These are phyloP conservation scores for Leucophenga maculata DNA, from an alignment of 2,888 invertebrate genomes.

Conservation along the genomic window DNA sequence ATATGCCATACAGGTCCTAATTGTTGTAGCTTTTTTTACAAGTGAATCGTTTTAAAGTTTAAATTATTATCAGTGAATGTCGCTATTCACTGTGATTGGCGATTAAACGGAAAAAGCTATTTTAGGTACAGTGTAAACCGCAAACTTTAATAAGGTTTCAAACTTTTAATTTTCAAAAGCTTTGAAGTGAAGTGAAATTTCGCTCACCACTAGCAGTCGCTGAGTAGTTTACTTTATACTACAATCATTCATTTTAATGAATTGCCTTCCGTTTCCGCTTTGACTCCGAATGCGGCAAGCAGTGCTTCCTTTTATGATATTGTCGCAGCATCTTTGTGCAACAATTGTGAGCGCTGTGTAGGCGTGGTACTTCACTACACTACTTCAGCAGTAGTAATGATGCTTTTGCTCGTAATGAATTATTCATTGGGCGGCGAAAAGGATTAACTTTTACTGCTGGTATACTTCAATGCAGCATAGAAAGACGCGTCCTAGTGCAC, in stretches of 20 bases:
- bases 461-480: conserved; percentile 53
- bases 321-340: conserved; percentile 9
- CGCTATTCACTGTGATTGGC: too few species aligned
- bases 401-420: conserved; percentile 56
- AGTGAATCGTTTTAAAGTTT: too few species aligned
- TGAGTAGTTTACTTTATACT: neutral
- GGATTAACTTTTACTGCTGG: conserved; percentile 54
- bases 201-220: conserved; percentile 50
- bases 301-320: conserved; percentile 33
- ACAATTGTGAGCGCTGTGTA: neutral
- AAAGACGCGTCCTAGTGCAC: conserved; percentile 6
- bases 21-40: too few species aligned
- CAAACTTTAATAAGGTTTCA: too few species aligned
- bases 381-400: conserved; percentile 19
- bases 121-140: too few species aligned
- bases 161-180: too few species aligned
- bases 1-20: too few species aligned
- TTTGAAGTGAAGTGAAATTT: too few species aligned
- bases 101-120: too few species aligned
- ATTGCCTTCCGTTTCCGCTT: conserved; percentile 58
- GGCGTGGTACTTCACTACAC: neutral
- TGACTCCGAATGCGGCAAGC: conserved; percentile 45
- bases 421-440: conserved; percentile 67
- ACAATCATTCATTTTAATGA: conserved; percentile 52
- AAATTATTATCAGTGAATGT: too few species aligned